Evolutionary conservation across 1,140 invertebrate genomes (phyloP), one percentile per base, ranked within the genome.

Genomic region (Hermatobates lingyangjiaoensis): DNA sequence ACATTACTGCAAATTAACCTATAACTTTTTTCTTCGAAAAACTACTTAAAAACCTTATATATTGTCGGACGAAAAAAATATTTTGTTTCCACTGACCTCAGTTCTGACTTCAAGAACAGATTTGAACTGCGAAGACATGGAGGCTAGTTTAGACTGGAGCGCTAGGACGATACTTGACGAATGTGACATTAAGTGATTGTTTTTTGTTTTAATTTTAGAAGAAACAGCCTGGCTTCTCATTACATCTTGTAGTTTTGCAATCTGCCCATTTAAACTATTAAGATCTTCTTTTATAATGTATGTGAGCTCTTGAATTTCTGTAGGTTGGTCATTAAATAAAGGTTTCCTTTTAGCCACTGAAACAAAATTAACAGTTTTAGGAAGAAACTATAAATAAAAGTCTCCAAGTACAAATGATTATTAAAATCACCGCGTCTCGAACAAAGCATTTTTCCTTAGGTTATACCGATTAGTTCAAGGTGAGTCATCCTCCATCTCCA

Each of bases 201-300:
- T 50, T 40, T 80, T 79, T 66, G 76, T 79, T 3, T 69, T 66
- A 46, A 60, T 70, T 53, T 64, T 63, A 54, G 59, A 63, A 46
- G 58, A 64, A 46, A 76, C 70, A 57, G 74, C 70, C 55, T 83
- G 80, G 44, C 74, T 72, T 64, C 76, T 79, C 5, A 81, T 81
- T 57, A 87, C 74, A 60, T 85, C 81, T 62, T 87, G 84, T 50
- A 90, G 66, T 58, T 77, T 75, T 12, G 88, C 89, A 62, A 99
- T 97, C 71, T 98, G 90, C 64, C 92, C 82, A 71, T 98, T 98
- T 49, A 98, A 73, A 60, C 83, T 87, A 65, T 80, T 84, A 48
- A 98, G 75, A 68, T 98, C 95, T 59, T 89, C 84, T 71, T 97
- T 98, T 26, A 99, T 95, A 42, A 97, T 95, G 61, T 91, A 92